Evolutionary conservation across 1,140 invertebrate species (phyloP).

Genomic region (Drosophila setifemur): DNA sequence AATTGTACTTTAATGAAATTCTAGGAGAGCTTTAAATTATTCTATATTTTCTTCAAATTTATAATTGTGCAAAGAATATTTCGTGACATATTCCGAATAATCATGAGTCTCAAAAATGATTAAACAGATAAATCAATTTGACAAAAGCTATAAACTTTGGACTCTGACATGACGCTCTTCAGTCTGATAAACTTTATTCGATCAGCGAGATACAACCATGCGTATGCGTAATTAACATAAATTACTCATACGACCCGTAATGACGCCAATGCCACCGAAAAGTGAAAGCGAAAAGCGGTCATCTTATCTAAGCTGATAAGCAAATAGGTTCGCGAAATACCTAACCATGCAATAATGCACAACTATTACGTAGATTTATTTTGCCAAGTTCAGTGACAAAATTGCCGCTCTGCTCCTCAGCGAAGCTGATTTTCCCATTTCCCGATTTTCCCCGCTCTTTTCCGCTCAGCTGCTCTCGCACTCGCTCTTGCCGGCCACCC

Average conservation of each 20-base stretch:
- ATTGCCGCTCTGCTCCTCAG: not conserved
- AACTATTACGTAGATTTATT: conserved; percentile 38
- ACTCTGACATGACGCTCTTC: not conserved
- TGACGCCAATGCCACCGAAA: conserved; percentile 38
- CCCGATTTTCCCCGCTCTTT: conserved; percentile 7
- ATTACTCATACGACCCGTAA: conserved; percentile 55
- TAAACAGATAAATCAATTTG: no score
- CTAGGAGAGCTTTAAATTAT: no score
- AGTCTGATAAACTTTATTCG: not conserved
- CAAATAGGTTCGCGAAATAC: not conserved
- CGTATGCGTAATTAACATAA: conserved; percentile 50
- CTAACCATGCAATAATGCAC: conserved; percentile 18
- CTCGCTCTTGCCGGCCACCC: conserved; percentile 24
- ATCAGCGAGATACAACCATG: not conserved
- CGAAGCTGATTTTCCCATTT: no score
- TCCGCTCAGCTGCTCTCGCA: conserved; percentile 28
- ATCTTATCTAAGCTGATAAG: conserved; percentile 41
- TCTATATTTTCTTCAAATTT: no score
- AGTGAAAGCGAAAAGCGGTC: conserved; percentile 32
- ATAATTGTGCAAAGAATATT: no score
- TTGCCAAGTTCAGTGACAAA: conserved; percentile 35
- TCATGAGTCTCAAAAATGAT: no score
- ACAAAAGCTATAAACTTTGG: no score
- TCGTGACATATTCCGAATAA: no score
- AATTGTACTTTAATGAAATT: not conserved